Conservation (phyloP, 2,797 vertebrate genomes). For the Neosilurus mollespiculum region DNA sequence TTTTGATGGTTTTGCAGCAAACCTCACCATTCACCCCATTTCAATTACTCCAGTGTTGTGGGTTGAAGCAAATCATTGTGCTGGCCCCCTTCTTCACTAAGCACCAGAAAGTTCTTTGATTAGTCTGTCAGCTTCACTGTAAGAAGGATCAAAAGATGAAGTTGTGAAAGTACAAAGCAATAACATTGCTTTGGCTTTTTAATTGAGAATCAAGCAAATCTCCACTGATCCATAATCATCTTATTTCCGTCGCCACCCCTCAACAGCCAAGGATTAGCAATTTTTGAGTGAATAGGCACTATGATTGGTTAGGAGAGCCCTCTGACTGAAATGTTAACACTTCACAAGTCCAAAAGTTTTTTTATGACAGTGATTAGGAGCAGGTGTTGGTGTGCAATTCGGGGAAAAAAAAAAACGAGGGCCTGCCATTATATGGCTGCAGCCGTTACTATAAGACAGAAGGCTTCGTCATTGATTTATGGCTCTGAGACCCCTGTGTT, state of each 20-base stretch:
- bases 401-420: slow-evolving; percentile 36
- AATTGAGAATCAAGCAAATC: slow-evolving; percentile 55
- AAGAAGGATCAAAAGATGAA: slow-evolving; percentile 42
- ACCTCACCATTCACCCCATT: slow-evolving; percentile 37
- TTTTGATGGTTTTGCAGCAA: slow-evolving; percentile 47
- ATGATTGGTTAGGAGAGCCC: slow-evolving; percentile 34
- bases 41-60: slow-evolving; percentile 47
- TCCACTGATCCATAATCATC: slow-evolving; percentile 61
- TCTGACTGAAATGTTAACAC: slow-evolving; percentile 69
- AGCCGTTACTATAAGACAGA: slow-evolving; percentile 40
- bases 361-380: slow-evolving; percentile 74
- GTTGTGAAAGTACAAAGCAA: slow-evolving; percentile 28
- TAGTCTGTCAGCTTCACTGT: slow-evolving; percentile 43
- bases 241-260: slow-evolving; percentile 42
- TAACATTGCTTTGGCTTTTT: slow-evolving; percentile 40
- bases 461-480: slow-evolving; percentile 71
- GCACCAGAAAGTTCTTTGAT: slow-evolving; percentile 36
- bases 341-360: slow-evolving; percentile 60
- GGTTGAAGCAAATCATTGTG: slow-evolving; percentile 38
- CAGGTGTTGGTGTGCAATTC: slow-evolving; percentile 71
- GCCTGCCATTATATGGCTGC: slow-evolving; percentile 20
- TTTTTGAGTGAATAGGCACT: slow-evolving; percentile 32
- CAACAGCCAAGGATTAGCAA: slow-evolving; percentile 52
- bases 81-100: slow-evolving; percentile 26
- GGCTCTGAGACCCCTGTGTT: slow-evolving; percentile 61